Percentiles rank a stretch among this genome's conserved stretches.
phyloP scores from a whole-genome alignment of 2,113 vertebrate species.

The Meles meles region DNA sequence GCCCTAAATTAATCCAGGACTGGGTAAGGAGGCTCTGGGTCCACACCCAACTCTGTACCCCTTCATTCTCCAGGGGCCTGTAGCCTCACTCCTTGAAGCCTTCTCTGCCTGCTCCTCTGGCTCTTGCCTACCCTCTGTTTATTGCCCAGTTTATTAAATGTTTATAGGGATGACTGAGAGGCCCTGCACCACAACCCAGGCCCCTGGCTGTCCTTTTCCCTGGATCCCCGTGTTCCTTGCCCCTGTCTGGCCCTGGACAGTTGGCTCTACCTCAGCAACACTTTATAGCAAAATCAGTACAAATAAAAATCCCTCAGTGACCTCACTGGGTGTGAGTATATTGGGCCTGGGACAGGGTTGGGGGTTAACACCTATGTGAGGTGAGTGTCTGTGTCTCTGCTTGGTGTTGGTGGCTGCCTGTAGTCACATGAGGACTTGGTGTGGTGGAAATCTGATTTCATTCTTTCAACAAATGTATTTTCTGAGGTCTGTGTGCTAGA shows the following conservation, averaged over 20 bases:
- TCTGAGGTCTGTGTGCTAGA: not conserved
- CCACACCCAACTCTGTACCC: not conserved
- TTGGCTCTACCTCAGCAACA: slow-evolving; percentile 81
- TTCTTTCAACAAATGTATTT: slow-evolving; percentile 20
- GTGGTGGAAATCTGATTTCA: not conserved
- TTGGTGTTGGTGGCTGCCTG: slow-evolving; percentile 26
- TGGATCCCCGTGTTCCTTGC: slow-evolving; percentile 56
- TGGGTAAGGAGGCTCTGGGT: slow-evolving; percentile 32
- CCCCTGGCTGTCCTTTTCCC: slow-evolving; percentile 35
- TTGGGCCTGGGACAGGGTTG: slow-evolving; percentile 49
- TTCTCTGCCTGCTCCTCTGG: slow-evolving; percentile 4
- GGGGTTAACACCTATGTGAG: not conserved
- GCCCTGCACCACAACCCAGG: slow-evolving; percentile 39
- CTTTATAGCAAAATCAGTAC: slow-evolving; percentile 78
- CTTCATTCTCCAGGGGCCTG: not conserved
- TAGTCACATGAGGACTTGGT: not conserved
- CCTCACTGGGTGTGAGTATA: slow-evolving; percentile 63
- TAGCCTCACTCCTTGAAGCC: slow-evolving; percentile 13
- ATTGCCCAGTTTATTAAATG: slow-evolving; percentile 32
- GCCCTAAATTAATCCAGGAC: slow-evolving; percentile 70
- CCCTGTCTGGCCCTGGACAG: slow-evolving; percentile 54
- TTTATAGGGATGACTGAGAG: slow-evolving; percentile 58
- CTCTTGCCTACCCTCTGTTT: slow-evolving; percentile 42
- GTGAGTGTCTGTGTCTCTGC: not conserved
- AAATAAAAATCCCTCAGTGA: slow-evolving; percentile 78